These are phyloP conservation scores for Pterocles burchelli DNA, from an alignment of 2,113 vertebrate genomes.

Conservation along the genomic window DNA sequence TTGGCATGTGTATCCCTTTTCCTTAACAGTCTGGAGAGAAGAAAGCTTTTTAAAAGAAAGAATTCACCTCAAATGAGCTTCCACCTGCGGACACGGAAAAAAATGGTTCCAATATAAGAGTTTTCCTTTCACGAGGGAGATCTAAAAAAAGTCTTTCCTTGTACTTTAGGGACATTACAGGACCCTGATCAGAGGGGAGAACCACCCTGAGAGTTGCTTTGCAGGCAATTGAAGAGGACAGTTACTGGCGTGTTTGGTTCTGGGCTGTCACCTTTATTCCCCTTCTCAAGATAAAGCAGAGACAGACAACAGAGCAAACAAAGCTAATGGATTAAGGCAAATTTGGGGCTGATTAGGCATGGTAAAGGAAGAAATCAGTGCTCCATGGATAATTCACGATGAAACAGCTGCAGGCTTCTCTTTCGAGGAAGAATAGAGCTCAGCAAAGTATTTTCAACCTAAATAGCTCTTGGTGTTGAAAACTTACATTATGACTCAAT, in stretches of 20 bases:
- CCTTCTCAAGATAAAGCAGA: slow-evolving; percentile 48
- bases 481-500: background rate
- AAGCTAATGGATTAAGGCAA: slow-evolving; percentile 49
- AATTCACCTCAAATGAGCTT: background rate
- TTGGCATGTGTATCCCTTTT: background rate
- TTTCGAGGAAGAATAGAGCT: slow-evolving; percentile 6
- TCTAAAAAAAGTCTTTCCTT: background rate
- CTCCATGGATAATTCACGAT: slow-evolving; percentile 24
- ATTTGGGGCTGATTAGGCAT: slow-evolving; percentile 55
- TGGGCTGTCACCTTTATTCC: slow-evolving; percentile 55
- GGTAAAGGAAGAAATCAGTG: slow-evolving; percentile 39
- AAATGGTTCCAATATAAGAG: background rate
- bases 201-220: background rate
- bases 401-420: slow-evolving; percentile 54
- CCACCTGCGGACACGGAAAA: background rate
- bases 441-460: slow-evolving; percentile 19
- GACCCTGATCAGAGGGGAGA: background rate
- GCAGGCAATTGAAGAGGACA: background rate
- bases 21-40: background rate
- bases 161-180: background rate
- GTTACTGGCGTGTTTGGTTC: background rate
- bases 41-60: background rate
- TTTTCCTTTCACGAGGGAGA: background rate
- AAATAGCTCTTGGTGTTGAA: slow-evolving; percentile 1
- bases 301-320: slow-evolving; percentile 60